Conservation (phyloP, 2,797 vertebrate genomes). For the Zalophus californianus region DNA sequence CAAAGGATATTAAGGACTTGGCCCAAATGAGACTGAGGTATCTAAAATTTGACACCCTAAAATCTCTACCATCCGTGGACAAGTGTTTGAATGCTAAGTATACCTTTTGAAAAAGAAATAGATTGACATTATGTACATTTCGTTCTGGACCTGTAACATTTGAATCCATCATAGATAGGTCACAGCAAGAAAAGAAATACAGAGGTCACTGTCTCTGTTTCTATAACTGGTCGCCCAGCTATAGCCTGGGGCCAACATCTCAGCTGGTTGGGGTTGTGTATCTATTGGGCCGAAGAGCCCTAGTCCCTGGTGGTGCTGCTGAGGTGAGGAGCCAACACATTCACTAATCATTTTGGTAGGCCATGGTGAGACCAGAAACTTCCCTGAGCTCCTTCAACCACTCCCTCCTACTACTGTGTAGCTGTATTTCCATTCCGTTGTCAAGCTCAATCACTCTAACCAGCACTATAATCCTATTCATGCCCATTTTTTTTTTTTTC, state of each 20-base stretch:
- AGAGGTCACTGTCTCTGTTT: neutral
- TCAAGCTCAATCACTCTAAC: neutral
- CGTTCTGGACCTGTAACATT: neutral
- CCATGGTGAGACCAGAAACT: neutral
- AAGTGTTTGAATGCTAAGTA: conserved; percentile 13
- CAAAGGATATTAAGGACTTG: neutral
- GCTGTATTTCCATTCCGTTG: neutral
- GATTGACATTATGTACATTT: neutral
- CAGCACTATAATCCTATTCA: neutral
- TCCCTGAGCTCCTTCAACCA: neutral
- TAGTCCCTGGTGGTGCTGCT: neutral
- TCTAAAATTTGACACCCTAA: neutral
- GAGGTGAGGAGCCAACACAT: neutral
- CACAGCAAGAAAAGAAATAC: neutral
- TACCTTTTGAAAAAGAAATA: neutral
- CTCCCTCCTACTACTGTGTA: neutral
- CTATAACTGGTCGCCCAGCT: neutral
- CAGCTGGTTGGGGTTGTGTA: neutral
- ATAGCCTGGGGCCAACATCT: neutral
- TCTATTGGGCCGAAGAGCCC: neutral
- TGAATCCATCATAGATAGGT: neutral
- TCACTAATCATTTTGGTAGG: neutral
- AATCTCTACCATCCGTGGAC: neutral
- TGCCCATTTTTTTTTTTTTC: neutral
- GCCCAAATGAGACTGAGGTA: neutral